Conservation (phyloP, 2,113 vertebrate species). For the Cryptotis parvus region DNA sequence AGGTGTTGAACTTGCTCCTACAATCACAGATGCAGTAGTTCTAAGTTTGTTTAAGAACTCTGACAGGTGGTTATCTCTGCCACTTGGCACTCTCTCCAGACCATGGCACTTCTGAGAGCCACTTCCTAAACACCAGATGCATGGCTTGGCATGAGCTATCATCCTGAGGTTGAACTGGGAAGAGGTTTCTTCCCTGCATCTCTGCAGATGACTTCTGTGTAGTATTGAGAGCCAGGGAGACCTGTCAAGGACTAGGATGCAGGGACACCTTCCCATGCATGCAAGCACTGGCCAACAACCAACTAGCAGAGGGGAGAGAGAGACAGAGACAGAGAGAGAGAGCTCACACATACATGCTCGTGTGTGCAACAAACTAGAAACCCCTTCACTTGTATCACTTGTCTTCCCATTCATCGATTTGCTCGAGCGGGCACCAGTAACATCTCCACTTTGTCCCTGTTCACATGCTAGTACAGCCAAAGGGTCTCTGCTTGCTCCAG, state of each 20-base stretch:
- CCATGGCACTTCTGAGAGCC: not conserved
- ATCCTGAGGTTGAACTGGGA: not conserved
- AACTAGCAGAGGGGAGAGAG: not conserved
- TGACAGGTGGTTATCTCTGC: slow-evolving; percentile 2
- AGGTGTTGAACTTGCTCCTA: not conserved
- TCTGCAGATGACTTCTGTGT: not conserved
- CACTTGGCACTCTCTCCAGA: not conserved
- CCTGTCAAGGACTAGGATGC: not conserved
- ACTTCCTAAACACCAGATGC: not conserved
- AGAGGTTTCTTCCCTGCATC: not conserved
- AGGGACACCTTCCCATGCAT: not conserved
- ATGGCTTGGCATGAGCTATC: not conserved
- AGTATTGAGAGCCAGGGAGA: not conserved
- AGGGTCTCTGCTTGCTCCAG: no score
- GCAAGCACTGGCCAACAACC: not conserved
- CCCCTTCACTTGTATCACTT: no score
- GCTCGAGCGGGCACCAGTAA: no score
- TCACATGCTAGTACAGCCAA: no score
- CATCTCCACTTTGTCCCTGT: no score
- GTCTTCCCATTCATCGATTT: no score
- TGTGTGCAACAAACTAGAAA: not conserved
- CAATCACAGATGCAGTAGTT: not conserved
- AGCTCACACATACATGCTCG: no score
- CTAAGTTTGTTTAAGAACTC: not conserved
- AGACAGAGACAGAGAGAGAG: no score